Base-by-base conservation (phyloP, 1,140 invertebrate species). In the Drosophila prosaltans region DNA sequence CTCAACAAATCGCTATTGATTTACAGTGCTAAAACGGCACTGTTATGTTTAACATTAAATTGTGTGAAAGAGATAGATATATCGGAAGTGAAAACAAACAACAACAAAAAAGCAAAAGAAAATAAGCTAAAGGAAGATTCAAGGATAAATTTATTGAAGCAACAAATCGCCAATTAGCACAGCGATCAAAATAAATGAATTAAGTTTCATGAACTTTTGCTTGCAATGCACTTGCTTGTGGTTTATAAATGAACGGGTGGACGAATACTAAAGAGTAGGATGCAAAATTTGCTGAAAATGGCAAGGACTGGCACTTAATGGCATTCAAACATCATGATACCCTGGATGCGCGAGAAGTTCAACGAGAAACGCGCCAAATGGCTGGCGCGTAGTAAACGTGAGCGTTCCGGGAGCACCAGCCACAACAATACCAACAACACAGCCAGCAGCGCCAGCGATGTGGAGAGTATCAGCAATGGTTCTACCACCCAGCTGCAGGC, bases 341-440 rank as follows among this genome's bases (percentile, higher is more conserved):
- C 91, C 62, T 92, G 91, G 91, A 85, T 92, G 74, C 82, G 89
- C 69, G 91, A 92, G 57, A 92, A 92, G 74, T 81, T 92, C 64
- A 91, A 91, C 55, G 85, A 91, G 76, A 78, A 90, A 43, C 81
- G 86, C 39, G 85, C 90, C 36, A 90, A 90, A 63, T 92, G 91
- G 91, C 60, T 90, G 67, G 89, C 89, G 55, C 74, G 81, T 21
- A 77, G 70, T 62, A 90, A 88, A n/a, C 76, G 85, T 5, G 58
- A 57, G 11, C 54, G 45, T 10, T 58, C 71, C 0, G 60, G 62
- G 7, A 75, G 72, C 72, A 75, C 72, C 39, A 76, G 64, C 39
- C 60, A 32, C 54, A 86, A 69, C 10, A 60, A 71, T 32, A 74
- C 70, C 45, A 58, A 61, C 6, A 51, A 78, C 9, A 66, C 64